A percentile compares a stretch with the other conserved stretches of the same genome.
Conservation (phyloP, 64 coral and sea anemone species). For the Acropora yongei region DNA sequence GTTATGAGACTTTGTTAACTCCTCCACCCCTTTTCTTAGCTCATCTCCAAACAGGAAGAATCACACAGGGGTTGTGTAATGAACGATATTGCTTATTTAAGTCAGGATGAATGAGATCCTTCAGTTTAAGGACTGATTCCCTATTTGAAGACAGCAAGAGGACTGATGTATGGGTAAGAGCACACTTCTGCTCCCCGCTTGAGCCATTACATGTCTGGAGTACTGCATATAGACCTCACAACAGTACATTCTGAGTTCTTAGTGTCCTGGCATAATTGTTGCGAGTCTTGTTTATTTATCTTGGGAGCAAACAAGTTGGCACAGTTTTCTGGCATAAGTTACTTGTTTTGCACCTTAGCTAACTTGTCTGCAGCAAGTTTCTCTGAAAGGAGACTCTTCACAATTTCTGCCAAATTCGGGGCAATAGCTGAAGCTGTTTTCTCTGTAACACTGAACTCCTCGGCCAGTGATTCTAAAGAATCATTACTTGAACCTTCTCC, state of each 20-base stretch:
- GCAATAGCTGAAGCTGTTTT: neutral
- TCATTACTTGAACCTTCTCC: neutral
- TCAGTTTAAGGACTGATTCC: slow-evolving; percentile 43
- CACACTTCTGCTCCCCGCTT: too few species aligned
- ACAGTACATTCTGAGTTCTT: slow-evolving; percentile 60
- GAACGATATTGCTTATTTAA: slow-evolving; percentile 41
- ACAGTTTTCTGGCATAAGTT: slow-evolving; percentile 24
- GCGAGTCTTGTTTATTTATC: slow-evolving; percentile 28
- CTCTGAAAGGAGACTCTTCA: slow-evolving; percentile 10
- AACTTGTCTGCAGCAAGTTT: slow-evolving; percentile 39
- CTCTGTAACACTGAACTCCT: slow-evolving; percentile 26
- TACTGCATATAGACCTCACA: too few species aligned
- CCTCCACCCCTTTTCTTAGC: slow-evolving; percentile 31
- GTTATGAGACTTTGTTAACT: slow-evolving; percentile 30
- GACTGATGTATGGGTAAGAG: slow-evolving; percentile 8
- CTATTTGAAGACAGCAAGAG: slow-evolving; percentile 40
- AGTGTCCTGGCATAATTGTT: slow-evolving; percentile 16
- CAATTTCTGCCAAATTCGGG: neutral
- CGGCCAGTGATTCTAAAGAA: slow-evolving; percentile 1
- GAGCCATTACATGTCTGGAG: too few species aligned
- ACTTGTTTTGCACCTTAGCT: neutral
- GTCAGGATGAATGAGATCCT: slow-evolving; percentile 47
- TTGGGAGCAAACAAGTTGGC: slow-evolving; percentile 21
- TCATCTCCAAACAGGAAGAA: slow-evolving; percentile 7
- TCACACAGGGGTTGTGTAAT: neutral